Evolutionary conservation across 2,888 invertebrate genomes (phyloP).

Genomic region (Diplazon laetatorius): DNA sequence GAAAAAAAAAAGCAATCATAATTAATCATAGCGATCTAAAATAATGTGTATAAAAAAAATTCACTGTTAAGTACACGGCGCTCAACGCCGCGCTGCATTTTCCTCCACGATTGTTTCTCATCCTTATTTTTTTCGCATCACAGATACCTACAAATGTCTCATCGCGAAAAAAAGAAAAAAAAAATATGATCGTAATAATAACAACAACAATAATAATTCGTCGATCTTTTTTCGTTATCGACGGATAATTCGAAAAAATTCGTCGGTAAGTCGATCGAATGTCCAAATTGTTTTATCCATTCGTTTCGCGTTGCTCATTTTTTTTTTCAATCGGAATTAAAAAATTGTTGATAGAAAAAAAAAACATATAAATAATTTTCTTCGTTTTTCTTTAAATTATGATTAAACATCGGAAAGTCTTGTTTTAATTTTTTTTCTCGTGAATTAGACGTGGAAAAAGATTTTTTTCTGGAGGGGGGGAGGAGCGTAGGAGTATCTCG

Average conservation of each 20-base stretch:
- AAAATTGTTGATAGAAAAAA: no score
- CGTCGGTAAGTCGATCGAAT: conserved; percentile 19
- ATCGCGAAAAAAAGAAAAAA: background rate
- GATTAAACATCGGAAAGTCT: no score
- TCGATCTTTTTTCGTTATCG: background rate
- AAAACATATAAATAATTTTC: no score
- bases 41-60: conserved; percentile 61
- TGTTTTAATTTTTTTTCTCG: no score
- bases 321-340: no score
- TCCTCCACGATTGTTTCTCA: conserved; percentile 16
- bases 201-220: background rate
- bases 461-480: no score
- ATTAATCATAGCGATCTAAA: conserved; percentile 58
- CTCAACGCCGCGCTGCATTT: conserved; percentile 55
- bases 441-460: no score
- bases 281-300: conserved; percentile 3
- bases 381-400: no score
- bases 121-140: background rate
- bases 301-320: conserved; percentile 6
- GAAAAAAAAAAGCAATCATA: conserved; percentile 3
- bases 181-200: no score
- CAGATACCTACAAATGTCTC: conserved; percentile 13
- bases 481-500: no score
- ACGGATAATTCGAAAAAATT: background rate
- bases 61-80: conserved; percentile 57